phyloP scores from a whole-genome alignment of 2,113 vertebrate species.

The Ceyx cyanopectus region DNA sequence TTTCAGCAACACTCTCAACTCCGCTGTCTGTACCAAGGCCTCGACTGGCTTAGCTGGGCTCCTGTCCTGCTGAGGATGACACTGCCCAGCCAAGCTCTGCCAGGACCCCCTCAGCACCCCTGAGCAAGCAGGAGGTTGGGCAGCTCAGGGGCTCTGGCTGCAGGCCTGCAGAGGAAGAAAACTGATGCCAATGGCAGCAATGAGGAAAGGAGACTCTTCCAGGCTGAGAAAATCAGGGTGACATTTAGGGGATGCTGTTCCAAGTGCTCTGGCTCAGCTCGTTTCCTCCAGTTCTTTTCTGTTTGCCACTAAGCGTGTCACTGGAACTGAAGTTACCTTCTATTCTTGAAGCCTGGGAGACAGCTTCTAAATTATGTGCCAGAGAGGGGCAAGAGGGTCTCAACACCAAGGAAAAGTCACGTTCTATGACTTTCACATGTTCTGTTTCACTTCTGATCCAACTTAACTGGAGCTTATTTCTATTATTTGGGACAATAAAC shows the following conservation, averaged over 20 bases:
- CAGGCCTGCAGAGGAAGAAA: not conserved
- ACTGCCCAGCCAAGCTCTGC: constrained; percentile 53
- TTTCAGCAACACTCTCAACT: constrained; percentile 57
- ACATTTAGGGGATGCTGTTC: not conserved
- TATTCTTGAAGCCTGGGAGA: not conserved
- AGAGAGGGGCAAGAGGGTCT: not conserved
- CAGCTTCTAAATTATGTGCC: not conserved
- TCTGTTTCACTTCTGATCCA: not conserved
- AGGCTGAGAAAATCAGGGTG: not conserved
- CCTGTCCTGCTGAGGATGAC: constrained; percentile 62
- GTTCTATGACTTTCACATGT: not conserved
- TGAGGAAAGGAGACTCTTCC: not conserved
- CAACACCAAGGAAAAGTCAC: not conserved
- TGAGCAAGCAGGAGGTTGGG: not conserved
- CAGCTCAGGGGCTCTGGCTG: not conserved
- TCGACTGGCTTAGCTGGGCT: constrained; percentile 72
- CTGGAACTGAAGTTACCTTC: not conserved
- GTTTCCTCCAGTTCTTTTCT: not conserved
- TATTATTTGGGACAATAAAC: not conserved
- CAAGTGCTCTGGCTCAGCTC: not conserved
- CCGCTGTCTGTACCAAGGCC: constrained; percentile 60
- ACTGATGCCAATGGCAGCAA: not conserved
- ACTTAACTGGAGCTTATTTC: not conserved
- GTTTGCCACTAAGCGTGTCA: not conserved
- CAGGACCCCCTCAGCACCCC: constrained; percentile 35